Evolutionary conservation across 1,140 invertebrate genomes (phyloP).

Genomic region (Scylla paramamosain): DNA sequence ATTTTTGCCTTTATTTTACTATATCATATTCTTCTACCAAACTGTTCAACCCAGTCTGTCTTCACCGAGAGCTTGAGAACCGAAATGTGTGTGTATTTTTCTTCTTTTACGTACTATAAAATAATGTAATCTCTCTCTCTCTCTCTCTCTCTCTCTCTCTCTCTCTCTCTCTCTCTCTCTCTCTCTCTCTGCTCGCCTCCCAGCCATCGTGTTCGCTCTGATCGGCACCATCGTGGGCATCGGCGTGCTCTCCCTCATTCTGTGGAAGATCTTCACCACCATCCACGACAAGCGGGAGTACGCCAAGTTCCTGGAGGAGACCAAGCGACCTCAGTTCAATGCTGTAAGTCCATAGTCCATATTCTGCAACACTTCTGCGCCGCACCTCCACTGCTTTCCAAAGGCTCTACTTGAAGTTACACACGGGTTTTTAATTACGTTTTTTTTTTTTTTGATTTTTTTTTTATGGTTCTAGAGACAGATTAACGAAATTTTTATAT

Average conservation of each 20-base stretch:
- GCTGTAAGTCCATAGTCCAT: constrained; percentile 83
- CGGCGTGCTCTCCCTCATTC: constrained; percentile 83
- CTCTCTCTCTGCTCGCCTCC: no score
- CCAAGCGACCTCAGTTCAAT: constrained; percentile 94
- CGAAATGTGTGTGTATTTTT: neutral
- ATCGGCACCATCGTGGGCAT: constrained; percentile 84
- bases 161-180: neutral
- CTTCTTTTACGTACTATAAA: neutral
- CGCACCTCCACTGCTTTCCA: neutral
- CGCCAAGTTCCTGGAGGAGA: constrained; percentile 85
- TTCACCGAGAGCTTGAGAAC: no score
- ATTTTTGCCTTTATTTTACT: no score
- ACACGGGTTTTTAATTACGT: neutral
- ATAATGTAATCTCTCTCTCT: neutral
- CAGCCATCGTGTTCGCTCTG: constrained; percentile 85
- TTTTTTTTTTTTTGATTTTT: no score
- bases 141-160: no score
- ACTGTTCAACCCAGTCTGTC: no score
- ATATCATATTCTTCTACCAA: no score
- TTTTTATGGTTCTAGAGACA: neutral
- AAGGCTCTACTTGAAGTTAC: neutral
- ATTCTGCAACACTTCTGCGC: neutral
- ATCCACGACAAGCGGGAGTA: constrained; percentile 85
- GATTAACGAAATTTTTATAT: neutral
- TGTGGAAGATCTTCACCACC: constrained; percentile 85